Evolutionary conservation across 2,888 invertebrate species (phyloP).

Genomic region (Syrista parreyssii): DNA sequence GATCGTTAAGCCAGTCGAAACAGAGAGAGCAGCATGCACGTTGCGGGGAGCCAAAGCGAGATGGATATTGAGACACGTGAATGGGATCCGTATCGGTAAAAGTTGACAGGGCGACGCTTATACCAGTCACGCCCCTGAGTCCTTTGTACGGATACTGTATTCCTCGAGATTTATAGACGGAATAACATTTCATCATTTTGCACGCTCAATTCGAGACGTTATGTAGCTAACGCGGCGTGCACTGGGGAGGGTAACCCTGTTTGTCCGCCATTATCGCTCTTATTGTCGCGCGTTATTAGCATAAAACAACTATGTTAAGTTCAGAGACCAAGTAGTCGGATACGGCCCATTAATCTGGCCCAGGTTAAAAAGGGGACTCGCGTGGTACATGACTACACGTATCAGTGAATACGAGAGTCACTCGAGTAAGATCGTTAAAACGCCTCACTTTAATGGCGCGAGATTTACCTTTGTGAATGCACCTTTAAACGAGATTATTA

Average conservation of each 20-base stretch:
- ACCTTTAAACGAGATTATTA: too few relatives aligned
- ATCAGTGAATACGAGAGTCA: neutral
- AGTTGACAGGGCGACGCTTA: too few relatives aligned
- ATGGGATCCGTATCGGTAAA: slow-evolving; percentile 5
- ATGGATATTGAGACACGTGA: slow-evolving; percentile 3
- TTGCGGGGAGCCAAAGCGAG: slow-evolving; percentile 8
- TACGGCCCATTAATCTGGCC: slow-evolving; percentile 5
- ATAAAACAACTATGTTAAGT: slow-evolving; percentile 38
- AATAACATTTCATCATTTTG: slow-evolving; percentile 53
- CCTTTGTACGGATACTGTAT: neutral
- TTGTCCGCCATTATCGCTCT: slow-evolving; percentile 3
- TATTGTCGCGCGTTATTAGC: slow-evolving; percentile 35
- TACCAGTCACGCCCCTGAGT: slow-evolving; percentile 17
- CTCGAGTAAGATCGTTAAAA: neutral
- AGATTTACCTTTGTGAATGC: too few relatives aligned
- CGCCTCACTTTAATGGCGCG: neutral
- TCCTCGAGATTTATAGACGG: slow-evolving; percentile 53
- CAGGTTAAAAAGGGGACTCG: neutral
- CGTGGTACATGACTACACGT: too few relatives aligned
- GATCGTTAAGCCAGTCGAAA: neutral
- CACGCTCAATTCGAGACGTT: slow-evolving; percentile 53
- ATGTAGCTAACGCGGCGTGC: slow-evolving; percentile 31
- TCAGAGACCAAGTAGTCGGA: neutral
- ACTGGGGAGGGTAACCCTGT: neutral
- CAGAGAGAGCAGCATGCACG: slow-evolving; percentile 6